Evolutionary conservation across 53 echinoderm and acorn worm species (phyloP).

Genomic region (Echinometra lucunter): DNA sequence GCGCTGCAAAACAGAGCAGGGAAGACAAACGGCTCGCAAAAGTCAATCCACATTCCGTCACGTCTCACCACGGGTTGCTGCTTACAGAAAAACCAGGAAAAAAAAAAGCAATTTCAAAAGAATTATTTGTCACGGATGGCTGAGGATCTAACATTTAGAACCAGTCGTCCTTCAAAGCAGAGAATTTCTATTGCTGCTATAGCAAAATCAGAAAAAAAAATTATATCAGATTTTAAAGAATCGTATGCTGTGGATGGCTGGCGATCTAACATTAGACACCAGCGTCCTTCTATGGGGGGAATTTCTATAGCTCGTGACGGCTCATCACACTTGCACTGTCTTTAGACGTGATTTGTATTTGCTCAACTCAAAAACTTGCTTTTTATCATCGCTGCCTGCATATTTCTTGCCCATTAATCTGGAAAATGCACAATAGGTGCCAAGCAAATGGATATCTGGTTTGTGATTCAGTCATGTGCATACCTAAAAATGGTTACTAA

Average conservation of each 20-base stretch:
- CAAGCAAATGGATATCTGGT: background rate
- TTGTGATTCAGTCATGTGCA: background rate
- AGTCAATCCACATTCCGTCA: slow-evolving; percentile 40
- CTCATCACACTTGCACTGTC: background rate
- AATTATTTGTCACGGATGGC: slow-evolving; percentile 20
- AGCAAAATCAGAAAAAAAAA: background rate
- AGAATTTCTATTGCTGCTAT: background rate
- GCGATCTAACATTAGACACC: slow-evolving; percentile 1
- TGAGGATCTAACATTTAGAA: slow-evolving; percentile 12
- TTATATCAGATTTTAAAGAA: background rate
- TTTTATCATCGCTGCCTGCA: slow-evolving; percentile 26
- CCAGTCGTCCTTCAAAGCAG: background rate
- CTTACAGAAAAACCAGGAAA: background rate
- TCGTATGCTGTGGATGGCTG: background rate
- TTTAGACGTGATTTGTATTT: slow-evolving; percentile 18
- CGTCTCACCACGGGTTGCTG: background rate
- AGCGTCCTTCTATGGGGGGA: background rate
- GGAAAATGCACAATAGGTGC: background rate
- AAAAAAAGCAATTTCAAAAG: background rate
- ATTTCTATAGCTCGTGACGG: slow-evolving; percentile 1
- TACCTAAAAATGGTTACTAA: background rate
- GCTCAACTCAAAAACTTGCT: background rate
- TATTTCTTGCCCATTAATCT: slow-evolving; percentile 32
- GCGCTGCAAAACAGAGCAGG: slow-evolving; percentile 15
- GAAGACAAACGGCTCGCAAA: background rate